phyloP scores from a whole-genome alignment of 2,113 vertebrate genomes.

The Seriola dumerili region DNA sequence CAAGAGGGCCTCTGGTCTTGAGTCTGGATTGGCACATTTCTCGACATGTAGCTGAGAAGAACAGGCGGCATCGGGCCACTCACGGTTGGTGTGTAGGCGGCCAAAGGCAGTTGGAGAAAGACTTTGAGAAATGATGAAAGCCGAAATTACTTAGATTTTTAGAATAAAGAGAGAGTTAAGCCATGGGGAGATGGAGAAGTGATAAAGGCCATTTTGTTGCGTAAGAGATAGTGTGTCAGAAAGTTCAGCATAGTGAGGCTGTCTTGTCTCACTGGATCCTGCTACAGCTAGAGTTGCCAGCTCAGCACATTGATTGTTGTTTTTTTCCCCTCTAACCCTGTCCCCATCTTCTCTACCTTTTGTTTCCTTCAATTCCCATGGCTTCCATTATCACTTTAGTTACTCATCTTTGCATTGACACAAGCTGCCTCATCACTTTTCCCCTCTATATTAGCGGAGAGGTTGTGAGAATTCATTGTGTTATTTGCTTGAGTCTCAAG shows the following conservation, averaged over 20 bases:
- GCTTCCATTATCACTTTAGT: constrained; percentile 10
- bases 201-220: constrained; percentile 10
- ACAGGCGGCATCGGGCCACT: constrained; percentile 31
- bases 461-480: constrained; percentile 9
- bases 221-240: constrained; percentile 9
- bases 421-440: constrained; percentile 13
- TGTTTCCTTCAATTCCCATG: constrained; percentile 5
- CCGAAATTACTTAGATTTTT: constrained; percentile 41
- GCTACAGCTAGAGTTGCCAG: background rate
- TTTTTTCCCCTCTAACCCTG: background rate
- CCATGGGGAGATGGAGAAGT: constrained; percentile 9
- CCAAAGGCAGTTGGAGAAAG: constrained; percentile 17
- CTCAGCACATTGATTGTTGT: constrained; percentile 27
- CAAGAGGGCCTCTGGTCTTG: constrained; percentile 42
- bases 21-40: constrained; percentile 59
- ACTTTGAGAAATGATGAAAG: constrained; percentile 38
- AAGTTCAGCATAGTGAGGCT: background rate
- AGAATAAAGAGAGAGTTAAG: constrained; percentile 11
- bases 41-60: constrained; percentile 47
- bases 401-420: background rate
- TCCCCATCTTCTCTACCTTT: background rate
- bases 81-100: constrained; percentile 56
- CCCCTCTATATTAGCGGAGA: background rate
- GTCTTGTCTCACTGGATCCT: constrained; percentile 13
- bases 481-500: constrained; percentile 8